Evolutionary conservation across 2,797 vertebrate genomes (phyloP).

Genomic region (Gallinago stenura): DNA sequence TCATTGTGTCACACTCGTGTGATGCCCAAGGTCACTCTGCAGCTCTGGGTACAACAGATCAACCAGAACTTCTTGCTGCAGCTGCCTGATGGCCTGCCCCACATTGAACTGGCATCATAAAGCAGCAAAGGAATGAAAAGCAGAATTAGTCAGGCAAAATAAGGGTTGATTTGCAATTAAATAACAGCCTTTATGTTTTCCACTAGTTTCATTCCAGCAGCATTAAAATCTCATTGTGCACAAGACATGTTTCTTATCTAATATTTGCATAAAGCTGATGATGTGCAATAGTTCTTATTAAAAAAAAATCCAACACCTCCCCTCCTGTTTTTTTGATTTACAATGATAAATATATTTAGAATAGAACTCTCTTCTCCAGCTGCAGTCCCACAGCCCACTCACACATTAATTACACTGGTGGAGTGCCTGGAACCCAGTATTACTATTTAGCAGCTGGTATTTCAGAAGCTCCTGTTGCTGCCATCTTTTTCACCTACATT

Average conservation of each 20-base stretch:
- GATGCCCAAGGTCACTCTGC: neutral
- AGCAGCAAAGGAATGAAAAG: neutral
- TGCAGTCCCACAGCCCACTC: neutral
- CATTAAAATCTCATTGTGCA: neutral
- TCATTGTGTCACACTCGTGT: fast-evolving
- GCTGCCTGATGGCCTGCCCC: neutral
- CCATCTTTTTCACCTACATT: neutral
- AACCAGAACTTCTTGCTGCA: neutral
- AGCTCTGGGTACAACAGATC: neutral
- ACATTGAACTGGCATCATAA: neutral
- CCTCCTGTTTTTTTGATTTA: neutral
- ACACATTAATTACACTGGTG: neutral
- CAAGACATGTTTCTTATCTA: neutral
- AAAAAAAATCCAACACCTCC: neutral
- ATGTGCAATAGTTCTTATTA: neutral
- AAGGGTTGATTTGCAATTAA: neutral
- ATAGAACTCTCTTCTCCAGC: constrained; percentile 3
- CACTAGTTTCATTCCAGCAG: neutral
- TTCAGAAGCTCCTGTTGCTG: neutral
- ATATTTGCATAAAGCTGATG: neutral
- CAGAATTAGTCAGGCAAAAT: neutral
- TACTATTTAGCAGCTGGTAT: neutral
- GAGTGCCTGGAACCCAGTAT: neutral
- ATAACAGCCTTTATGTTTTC: neutral
- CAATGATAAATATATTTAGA: neutral